These are phyloP conservation scores for Drosophila hawaiiensis DNA, from an alignment of 2,888 invertebrate species.

Conservation along the genomic window DNA sequence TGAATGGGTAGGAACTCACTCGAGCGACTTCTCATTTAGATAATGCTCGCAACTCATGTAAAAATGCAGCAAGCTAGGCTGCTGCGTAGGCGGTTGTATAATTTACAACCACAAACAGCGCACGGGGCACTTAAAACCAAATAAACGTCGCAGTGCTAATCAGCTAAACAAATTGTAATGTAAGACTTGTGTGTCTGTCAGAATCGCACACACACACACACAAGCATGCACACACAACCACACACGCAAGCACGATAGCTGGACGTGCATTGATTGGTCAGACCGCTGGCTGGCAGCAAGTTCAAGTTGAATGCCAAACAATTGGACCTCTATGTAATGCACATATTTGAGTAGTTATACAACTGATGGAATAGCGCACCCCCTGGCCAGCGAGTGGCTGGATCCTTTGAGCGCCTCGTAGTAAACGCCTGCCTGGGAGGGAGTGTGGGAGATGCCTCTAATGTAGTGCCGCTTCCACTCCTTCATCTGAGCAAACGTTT, in stretches of 20 bases:
- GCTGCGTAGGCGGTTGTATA: slow-evolving; percentile 61
- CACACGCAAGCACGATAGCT: slow-evolving; percentile 2
- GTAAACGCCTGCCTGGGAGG: slow-evolving; percentile 82
- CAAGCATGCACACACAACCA: slow-evolving; percentile 17
- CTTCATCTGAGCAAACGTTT: slow-evolving; percentile 70
- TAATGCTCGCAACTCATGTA: slow-evolving; percentile 46
- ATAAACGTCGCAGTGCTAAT: slow-evolving; percentile 62
- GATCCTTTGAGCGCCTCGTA: slow-evolving; percentile 84
- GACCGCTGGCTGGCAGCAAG: slow-evolving; percentile 55
- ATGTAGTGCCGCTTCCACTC: slow-evolving; percentile 83
- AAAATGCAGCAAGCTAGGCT: slow-evolving; percentile 39
- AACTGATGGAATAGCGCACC: slow-evolving; percentile 64
- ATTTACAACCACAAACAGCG: slow-evolving; percentile 74
- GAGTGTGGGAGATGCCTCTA: slow-evolving; percentile 82
- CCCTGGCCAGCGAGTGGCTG: slow-evolving; percentile 74
- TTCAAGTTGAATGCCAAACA: slow-evolving; percentile 83
- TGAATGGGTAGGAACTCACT: slow-evolving; percentile 18
- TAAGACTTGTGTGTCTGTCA: slow-evolving; percentile 35
- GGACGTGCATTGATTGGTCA: slow-evolving; percentile 33
- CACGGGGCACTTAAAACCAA: slow-evolving; percentile 56
- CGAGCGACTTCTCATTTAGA: slow-evolving; percentile 54
- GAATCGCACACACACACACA: slow-evolving; percentile 26
- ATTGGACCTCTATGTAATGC: slow-evolving; percentile 18
- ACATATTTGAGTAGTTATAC: neutral
- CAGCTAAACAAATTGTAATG: slow-evolving; percentile 62